Base-by-base conservation (phyloP, 2,113 vertebrate genomes). In the Ciconia boyciana region DNA sequence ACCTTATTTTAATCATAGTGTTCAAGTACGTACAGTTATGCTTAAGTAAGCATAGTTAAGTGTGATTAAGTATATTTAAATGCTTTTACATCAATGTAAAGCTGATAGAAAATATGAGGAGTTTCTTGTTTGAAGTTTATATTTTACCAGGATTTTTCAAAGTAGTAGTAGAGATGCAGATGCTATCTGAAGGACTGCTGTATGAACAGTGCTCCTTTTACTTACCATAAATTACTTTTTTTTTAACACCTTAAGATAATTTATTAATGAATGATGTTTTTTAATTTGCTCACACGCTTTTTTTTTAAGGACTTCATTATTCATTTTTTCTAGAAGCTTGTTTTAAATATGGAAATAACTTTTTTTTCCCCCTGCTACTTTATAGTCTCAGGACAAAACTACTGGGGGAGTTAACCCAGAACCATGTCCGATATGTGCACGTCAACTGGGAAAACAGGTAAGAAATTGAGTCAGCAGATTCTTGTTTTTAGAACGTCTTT, bases 401-500 rank as follows among this genome's bases (percentile, higher is more conserved):
- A 99, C 99, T 29, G 99, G 98, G 81, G 99, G 98, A 46, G 91
- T 99, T 97, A 99, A 99, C 97, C 99, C 99, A 62, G 99, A 99
- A 93, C 99, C 99, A 2, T 99, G 99, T 98, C 99, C 99, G 7
- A 99, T 99, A 96, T 99, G 99, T 98, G 98, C 99, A 46, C 98
- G 99, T 43, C 98, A 99, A 0, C 98, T 99, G 62, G 99, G 99
- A 65, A 99, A 99, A 90, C 99, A 99, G 98, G 99, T 99, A 94
- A 98, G 80, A 69, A 74, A 41, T 11, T 74, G 39, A 64, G 7
- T 31, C 34, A 44, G 17, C 12, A 57, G 16, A 13, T 58, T 90
- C 89, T 91, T 62, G 13, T 5, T 55, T 85, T n/a, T 69, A 72
- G 18, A 58, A n/a, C 2, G 2, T 20, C 18, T 77, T 86, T 77